phyloP scores from a whole-genome alignment of 2,888 invertebrate species.

The Euspilapteryx auroguttella region DNA sequence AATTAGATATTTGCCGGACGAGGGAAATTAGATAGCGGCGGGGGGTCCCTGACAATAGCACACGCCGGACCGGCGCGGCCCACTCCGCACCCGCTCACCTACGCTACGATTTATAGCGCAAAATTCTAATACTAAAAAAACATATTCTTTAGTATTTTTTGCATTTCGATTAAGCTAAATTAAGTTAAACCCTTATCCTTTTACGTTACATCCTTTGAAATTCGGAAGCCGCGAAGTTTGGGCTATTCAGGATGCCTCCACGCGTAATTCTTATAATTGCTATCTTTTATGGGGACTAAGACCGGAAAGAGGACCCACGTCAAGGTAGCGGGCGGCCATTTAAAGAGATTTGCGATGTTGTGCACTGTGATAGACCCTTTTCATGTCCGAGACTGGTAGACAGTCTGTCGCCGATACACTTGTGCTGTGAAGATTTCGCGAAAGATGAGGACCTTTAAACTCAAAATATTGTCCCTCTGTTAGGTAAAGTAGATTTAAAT shows the following conservation, averaged over 20 bases:
- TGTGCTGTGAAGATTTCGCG: background rate
- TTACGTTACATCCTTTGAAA: conserved; percentile 36
- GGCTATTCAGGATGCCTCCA: conserved; percentile 23
- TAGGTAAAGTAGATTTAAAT: conserved; percentile 35
- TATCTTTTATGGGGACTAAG: conserved; percentile 28
- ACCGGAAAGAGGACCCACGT: conserved; percentile 52
- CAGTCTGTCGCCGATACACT: conserved; percentile 32
- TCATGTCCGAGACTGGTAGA: conserved; percentile 24
- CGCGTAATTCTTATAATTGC: conserved; percentile 48
- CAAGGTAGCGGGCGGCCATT: conserved; percentile 23
- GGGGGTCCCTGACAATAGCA: conserved; percentile 40
- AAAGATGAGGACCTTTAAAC: background rate
- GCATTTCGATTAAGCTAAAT: too few relatives aligned
- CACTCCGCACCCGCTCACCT: background rate
- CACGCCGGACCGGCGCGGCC: conserved; percentile 12
- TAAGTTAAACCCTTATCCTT: conserved; percentile 35
- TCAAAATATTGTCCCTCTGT: background rate
- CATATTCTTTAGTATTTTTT: too few relatives aligned
- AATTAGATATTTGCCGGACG: background rate
- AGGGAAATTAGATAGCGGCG: conserved; percentile 32
- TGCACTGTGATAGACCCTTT: conserved; percentile 7
- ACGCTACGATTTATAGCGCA: conserved; percentile 16
- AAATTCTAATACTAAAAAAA: too few relatives aligned
- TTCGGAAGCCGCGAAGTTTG: conserved; percentile 39
- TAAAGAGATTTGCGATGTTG: conserved; percentile 42